Evolutionary conservation across 2,888 invertebrate species (phyloP), one percentile per base, ranked within the genome.

Genomic region (Digitonthophagus gazella): DNA sequence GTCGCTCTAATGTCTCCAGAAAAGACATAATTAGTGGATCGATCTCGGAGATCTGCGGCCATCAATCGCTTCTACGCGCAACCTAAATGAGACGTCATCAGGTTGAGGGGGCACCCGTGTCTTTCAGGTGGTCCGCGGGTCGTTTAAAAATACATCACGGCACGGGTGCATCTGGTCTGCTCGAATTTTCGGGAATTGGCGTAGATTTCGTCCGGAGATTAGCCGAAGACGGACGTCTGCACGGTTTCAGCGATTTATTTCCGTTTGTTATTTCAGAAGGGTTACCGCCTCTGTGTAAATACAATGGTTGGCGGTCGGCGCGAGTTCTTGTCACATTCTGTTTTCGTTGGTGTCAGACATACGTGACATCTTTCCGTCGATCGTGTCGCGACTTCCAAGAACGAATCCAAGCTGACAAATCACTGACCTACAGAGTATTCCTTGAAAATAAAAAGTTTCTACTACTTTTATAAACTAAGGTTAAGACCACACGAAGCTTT

Each of bases 191-290:
- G 28, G 44, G 69, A 69, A 69, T 66, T 67, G 61, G 66, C 58
- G 69, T 64, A 69, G 69, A 69, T 69, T 69, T 28, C 57, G 18
- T 3, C 11, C 8, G 67, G 69, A 69, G 72, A 73, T 74, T 58
- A 71, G 65, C 72, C 74, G 74, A 63, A 11, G 28, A 44, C 28
- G 28, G 28, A 44, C 28, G 28, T 44, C 28, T 44, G 28, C 28
- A 44, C 28, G 28, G 28, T 44, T 68, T 67, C 70, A 56, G 64
- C 66, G 75, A 76, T 76, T 76, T 76, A 76, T 77, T 76, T 76
- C 76, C 70, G 69, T 76, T 61, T 76, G 76, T 75, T 76, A 77
- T 73, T 72, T 72, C 74, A 78, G 76, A 77, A 76, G 78, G 76
- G 75, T 76, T 75, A 72, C 72, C 75, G 72, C 74, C 73, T 44